Base-by-base conservation (phyloP, 2,113 vertebrate genomes). In the Sebastes fasciatus region DNA sequence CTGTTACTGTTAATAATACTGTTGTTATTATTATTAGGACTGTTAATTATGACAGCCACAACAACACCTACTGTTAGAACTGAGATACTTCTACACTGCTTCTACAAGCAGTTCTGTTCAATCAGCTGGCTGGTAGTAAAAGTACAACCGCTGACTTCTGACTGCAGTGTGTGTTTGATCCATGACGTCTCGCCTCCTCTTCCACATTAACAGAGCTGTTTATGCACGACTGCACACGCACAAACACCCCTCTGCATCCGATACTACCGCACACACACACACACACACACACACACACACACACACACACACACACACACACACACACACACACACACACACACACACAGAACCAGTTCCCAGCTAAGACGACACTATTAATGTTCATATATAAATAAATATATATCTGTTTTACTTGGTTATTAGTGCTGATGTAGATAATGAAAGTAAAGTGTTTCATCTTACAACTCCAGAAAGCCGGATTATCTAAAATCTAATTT, bases 141-240 rank as follows among this genome's bases (percentile, higher is more conserved):
- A 40, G 63, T 19, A 61, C 42, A 43, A 6, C 34, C 42, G 9
- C 51, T 61, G 73, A 75, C 60, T 77, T 34, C 5, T 79, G 66
- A 68, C 67, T 34, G 46, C 55, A 16, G 49, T 45, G 26, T 26
- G 57, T 58, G 21, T 58, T n/a, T 85, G 84, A 89, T 90, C 89
- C 80, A 34, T 90, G 90, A 93, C 87, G 74, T 87, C 82, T 75
- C 9, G 21, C 88, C 79, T 81, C 63, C 45, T 60, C 77, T 68
- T 79, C 84, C 21, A 68, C 82, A 88, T 88, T 87, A 91, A 34
- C 57, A 0, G 0, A 57, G 63, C 68, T 51, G 11, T 88, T 86
- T 84, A 91, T 88, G 89, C 91, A 79, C 79, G 74, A 26, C 84
- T 88, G 86, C 84, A 61, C 79, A 0, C 55, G 9, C 54, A 94